Evolutionary conservation across 1,140 invertebrate genomes (phyloP), one percentile per base, ranked within the genome.

Genomic region (Drosophila gunungcola): DNA sequence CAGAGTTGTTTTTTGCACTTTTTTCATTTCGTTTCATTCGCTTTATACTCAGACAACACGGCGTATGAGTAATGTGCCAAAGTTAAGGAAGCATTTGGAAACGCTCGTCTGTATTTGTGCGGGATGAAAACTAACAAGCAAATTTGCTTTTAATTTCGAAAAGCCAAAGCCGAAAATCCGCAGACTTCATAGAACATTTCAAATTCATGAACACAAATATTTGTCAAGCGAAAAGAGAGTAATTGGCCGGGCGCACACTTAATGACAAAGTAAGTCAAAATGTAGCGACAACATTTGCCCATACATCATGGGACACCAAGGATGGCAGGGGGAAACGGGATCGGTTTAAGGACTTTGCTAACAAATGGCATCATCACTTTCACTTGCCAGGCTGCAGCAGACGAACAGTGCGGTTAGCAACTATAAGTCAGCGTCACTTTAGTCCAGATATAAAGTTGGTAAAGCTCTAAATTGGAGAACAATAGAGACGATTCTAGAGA

Each of bases 91-190:
- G 48, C 56, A 77, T 58, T 53, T 49, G 56, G 56, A 21, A 68
- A 65, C 53, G 48, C 42, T 62, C 12, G 13, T 3, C 2, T 42
- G 38, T 34, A 34, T 49, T 27, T 9, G 21, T 51, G 16, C 16
- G 16, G 64, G 46, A 38, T 38, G 9, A 43, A 65, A 79, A 80
- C 76, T 67, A 41, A 64, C 76, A 63, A 61, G 45, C 74, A 83
- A 78, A 88, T 88, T 88, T 88, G 72, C 80, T 83, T 88, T 88
- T 83, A 79, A 89, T 86, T 83, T 79, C 27, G 43, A 45, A 67
- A 57, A 45, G 63, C 42, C 58, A 43, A 52, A 42, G 54, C 42
- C 32, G 51, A 69, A 62, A 56, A 39, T 39, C 27, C 54, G 7
- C 4, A 10, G 7, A 32, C 29, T 32, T 42, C 32, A 43, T 57